phyloP scores from a whole-genome alignment of 2,888 invertebrate species.

The Kryphioiulus occultus region DNA sequence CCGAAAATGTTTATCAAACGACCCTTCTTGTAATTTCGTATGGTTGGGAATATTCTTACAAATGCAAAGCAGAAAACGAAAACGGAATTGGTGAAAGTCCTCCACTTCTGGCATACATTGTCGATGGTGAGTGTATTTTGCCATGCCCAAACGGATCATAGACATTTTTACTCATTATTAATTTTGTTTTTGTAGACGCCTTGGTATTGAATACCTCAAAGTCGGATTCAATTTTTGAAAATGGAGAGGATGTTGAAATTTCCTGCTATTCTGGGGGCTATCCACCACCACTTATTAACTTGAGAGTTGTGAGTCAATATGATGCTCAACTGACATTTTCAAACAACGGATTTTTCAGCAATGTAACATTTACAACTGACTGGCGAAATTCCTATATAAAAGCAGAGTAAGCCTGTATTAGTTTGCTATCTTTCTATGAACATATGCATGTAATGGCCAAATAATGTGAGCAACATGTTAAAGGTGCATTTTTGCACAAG shows the following conservation, averaged over 20 bases:
- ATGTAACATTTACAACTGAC: neutral
- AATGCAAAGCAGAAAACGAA: neutral
- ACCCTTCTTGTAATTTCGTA: neutral
- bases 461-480: too few relatives aligned
- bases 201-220: neutral
- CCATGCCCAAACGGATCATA: neutral
- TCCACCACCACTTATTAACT: conserved; percentile 31
- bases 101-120: neutral
- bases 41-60: neutral
- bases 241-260: neutral
- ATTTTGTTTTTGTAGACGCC: neutral
- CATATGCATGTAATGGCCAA: too few relatives aligned
- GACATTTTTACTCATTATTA: neutral
- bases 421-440: too few relatives aligned
- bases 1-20: neutral
- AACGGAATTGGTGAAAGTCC: neutral
- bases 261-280: conserved; percentile 13
- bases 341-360: neutral
- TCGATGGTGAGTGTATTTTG: neutral
- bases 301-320: neutral
- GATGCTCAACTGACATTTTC: neutral
- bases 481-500: too few relatives aligned
- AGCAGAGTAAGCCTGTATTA: neutral
- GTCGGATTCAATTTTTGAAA: neutral
- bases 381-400: conserved; percentile 3